Conservation (phyloP, 2,888 invertebrate species). For the Apodemia hepburni region DNA sequence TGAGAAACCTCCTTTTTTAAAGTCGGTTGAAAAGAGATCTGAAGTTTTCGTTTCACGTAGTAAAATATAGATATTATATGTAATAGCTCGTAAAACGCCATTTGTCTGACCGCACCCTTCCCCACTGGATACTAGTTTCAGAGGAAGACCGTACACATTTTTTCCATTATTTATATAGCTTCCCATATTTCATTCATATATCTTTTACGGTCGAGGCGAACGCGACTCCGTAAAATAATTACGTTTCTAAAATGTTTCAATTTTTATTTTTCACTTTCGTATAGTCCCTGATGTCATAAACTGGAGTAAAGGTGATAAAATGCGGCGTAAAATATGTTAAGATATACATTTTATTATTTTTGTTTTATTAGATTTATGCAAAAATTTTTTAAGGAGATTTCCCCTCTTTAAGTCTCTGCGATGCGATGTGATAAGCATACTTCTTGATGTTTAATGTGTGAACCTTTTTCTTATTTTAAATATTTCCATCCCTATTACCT, state of each 20-base stretch:
- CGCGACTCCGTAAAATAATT: constrained; percentile 9
- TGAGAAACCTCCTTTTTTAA: too few species aligned
- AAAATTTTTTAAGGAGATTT: not conserved
- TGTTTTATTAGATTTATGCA: not conserved
- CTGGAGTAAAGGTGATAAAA: not conserved
- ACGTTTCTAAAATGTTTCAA: constrained; percentile 12
- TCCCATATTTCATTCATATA: constrained; percentile 4
- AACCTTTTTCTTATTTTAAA: too few species aligned
- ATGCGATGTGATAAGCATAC: too few species aligned
- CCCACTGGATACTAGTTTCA: not conserved
- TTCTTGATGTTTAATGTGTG: too few species aligned
- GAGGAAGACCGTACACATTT: not conserved
- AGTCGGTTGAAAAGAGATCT: not conserved
- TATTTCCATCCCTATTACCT: too few species aligned
- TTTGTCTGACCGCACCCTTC: not conserved
- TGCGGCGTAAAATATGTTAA: not conserved
- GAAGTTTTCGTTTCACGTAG: not conserved
- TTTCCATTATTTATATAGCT: constrained; percentile 13
- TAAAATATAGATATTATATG: not conserved
- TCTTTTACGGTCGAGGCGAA: constrained; percentile 5
- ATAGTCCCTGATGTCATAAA: constrained; percentile 1
- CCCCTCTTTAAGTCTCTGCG: too few species aligned
- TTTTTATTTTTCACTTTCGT: constrained; percentile 4
- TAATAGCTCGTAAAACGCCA: not conserved
- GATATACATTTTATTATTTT: not conserved